Base-by-base conservation (phyloP, 2,113 vertebrate species). In the Ia io region DNA sequence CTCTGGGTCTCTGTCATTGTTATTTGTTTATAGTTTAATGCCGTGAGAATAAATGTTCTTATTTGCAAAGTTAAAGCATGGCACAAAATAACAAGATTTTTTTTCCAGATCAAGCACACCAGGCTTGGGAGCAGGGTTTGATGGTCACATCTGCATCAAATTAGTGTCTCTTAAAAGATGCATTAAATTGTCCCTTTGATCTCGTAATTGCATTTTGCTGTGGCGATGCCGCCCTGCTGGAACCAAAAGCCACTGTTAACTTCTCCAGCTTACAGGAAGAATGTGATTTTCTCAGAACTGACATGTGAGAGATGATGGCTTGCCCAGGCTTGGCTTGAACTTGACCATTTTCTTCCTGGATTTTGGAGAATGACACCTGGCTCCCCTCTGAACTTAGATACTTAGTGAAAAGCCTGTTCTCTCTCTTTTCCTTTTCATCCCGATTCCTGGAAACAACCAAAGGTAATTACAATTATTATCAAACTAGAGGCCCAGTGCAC, bases 181-280 rank as follows among this genome's bases (percentile, higher is more conserved):
- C 56, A 65, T 65, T 78, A 67, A 87, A 65, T 28, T 47, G 42
- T 86, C 85, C 59, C 56, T 87, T 78, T 92, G 93, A 90, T 90
- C 76, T 87, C 14, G 42, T 89, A 63, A 95, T 71, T 76, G 71
- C 77, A 76, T 94, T 95, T 65, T 61, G 82, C 70, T 70, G 22
- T 35, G 47, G 37, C 2, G 53, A n/a, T 20, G 20, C 70, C 35
- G 20, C 71, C 20, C 74, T n/a, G 44, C 51, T 59, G 76, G 78
- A 89, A 84, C 13, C 18, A 4, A 92, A 59, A 88, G 51, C 76
- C 82, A 49, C 42, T 44, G 6, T 77, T 32, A 32, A 30, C 44
- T 56, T 49, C 87, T 91, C 23, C 18, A 65, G n/a, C 40, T 35
- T 28, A 32, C 76, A 92, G 63, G 49, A 71, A 89, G 25, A 83